Percentiles rank a stretch among this genome's conserved stretches.
Evolutionary conservation across 2,113 vertebrate species (phyloP).

Genomic region (Acinonyx jubatus): DNA sequence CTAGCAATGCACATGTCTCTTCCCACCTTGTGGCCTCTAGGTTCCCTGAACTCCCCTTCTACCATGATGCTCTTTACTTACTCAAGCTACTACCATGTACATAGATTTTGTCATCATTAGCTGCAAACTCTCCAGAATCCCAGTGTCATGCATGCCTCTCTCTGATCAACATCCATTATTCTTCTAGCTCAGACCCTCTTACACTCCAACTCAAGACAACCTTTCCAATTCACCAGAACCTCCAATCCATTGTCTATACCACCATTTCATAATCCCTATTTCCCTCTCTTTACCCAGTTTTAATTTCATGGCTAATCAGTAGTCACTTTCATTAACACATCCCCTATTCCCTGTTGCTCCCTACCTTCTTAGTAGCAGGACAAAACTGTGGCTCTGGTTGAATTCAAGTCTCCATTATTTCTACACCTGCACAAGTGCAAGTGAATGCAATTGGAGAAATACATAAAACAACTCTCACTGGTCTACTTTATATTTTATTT

Average conservation of each 20-base stretch:
- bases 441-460: not conserved
- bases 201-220: not conserved
- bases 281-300: not conserved
- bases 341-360: not conserved
- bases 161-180: not conserved
- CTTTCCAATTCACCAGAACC: not conserved
- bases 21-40: not conserved
- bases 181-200: not conserved
- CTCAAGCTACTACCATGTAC: not conserved
- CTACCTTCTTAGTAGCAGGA: not conserved
- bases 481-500: not conserved
- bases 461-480: not conserved
- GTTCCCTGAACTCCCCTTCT: not conserved
- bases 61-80: not conserved
- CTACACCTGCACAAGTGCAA: not conserved
- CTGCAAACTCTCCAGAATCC: not conserved
- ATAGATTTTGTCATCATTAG: not conserved
- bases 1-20: not conserved
- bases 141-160: not conserved
- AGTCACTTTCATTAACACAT: not conserved
- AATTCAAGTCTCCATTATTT: not conserved
- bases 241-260: not conserved
- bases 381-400: not conserved
- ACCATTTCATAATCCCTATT: not conserved
- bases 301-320: not conserved